These are phyloP conservation scores for Drosophila sulfurigaster DNA, from an alignment of 1,140 invertebrate species.

Conservation along the genomic window DNA sequence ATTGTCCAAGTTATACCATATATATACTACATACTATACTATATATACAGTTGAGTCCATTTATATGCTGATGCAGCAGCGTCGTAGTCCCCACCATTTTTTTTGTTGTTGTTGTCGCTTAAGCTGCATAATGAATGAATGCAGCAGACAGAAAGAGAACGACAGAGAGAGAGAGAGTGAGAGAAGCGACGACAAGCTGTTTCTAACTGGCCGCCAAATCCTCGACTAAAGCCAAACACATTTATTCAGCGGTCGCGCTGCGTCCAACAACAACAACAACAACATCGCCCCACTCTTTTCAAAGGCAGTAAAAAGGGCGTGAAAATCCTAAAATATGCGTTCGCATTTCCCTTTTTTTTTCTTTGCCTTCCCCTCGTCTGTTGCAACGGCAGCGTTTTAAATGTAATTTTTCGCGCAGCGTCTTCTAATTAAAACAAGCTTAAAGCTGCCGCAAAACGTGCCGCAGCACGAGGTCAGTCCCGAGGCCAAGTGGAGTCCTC, in stretches of 20 bases:
- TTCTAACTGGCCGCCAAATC: slow-evolving; percentile 72
- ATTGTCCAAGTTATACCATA: slow-evolving; percentile 32
- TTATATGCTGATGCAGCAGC: slow-evolving; percentile 48
- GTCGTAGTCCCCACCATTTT: background rate
- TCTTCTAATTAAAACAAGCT: slow-evolving; percentile 84
- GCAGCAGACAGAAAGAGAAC: slow-evolving; percentile 43
- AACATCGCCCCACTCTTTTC: too few species aligned
- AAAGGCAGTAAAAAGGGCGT: slow-evolving; percentile 1
- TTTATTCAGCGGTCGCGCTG: slow-evolving; percentile 76
- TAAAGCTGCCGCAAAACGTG: slow-evolving; percentile 67
- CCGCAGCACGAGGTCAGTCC: slow-evolving; percentile 63
- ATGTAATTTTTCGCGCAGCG: slow-evolving; percentile 75
- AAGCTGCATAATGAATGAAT: slow-evolving; percentile 83
- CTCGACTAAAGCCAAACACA: slow-evolving; percentile 81
- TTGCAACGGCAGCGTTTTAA: slow-evolving; percentile 56
- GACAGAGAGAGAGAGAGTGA: slow-evolving; percentile 1
- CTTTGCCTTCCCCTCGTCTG: background rate
- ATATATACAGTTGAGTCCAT: slow-evolving; percentile 30
- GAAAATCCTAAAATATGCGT: slow-evolving; percentile 82
- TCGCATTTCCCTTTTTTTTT: slow-evolving; percentile 52
- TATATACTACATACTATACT: slow-evolving; percentile 4
- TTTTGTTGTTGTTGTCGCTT: slow-evolving; percentile 46
- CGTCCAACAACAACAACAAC: slow-evolving; percentile 36
- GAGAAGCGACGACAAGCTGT: slow-evolving; percentile 40
- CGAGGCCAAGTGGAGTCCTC: background rate